phyloP scores from a whole-genome alignment of 92 coral and sea anemone species.

The Palythoa grandiflora region DNA sequence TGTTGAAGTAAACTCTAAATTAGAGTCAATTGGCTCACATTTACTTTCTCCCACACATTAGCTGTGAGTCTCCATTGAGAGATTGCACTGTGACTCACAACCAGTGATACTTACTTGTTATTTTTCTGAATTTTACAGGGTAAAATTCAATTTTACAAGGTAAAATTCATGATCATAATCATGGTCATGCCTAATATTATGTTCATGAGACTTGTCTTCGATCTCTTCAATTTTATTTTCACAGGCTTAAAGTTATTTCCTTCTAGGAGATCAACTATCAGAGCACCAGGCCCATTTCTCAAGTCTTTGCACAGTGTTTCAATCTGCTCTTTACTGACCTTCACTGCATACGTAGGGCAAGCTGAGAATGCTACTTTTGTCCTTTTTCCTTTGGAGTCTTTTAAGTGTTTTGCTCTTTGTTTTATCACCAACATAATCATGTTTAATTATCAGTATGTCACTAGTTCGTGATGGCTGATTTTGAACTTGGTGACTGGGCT shows the following conservation, averaged over 20 bases:
- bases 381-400: slow-evolving; percentile 32
- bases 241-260: slow-evolving; percentile 34
- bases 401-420: not conserved
- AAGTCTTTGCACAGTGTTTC: slow-evolving; percentile 35
- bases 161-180: slow-evolving; percentile 1
- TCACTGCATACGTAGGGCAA: slow-evolving; percentile 50
- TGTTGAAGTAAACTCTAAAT: not conserved
- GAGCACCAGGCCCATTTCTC: slow-evolving; percentile 11
- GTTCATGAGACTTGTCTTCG: slow-evolving; percentile 3
- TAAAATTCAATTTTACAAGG: not conserved
- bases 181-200: slow-evolving; percentile 38
- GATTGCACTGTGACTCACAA: slow-evolving; percentile 21
- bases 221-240: slow-evolving; percentile 21
- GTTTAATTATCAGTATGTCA: not conserved
- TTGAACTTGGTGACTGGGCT: slow-evolving; percentile 13
- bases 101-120: slow-evolving; percentile 32
- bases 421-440: not conserved
- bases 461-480: not conserved
- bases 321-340: slow-evolving; percentile 47
- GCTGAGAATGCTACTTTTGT: slow-evolving; percentile 41
- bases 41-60: not conserved
- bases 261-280: slow-evolving; percentile 47
- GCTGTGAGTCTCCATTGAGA: slow-evolving; percentile 2
- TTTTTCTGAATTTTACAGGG: slow-evolving; percentile 12
- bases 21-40: slow-evolving; percentile 1